Evolutionary conservation across 2,888 invertebrate species (phyloP).

Genomic region (Tenthredo livida): DNA sequence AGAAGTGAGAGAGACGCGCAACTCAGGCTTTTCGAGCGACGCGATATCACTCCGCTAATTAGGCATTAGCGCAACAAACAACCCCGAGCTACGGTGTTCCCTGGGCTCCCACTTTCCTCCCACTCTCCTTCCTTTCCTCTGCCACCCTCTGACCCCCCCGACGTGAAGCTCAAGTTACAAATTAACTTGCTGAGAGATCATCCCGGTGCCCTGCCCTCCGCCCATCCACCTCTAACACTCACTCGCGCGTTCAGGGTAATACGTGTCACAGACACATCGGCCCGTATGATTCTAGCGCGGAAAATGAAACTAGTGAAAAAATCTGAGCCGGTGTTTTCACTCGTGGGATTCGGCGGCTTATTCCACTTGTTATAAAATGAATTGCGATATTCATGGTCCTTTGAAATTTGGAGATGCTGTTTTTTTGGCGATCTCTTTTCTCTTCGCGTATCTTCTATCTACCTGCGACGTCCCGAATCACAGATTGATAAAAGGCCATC

Average conservation of each 20-base stretch:
- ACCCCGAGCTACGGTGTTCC: slow-evolving; percentile 63
- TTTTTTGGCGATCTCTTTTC: background rate
- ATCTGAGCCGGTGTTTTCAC: background rate
- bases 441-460: background rate
- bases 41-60: slow-evolving; percentile 76
- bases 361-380: background rate
- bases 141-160: slow-evolving; percentile 38
- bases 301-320: background rate
- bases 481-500: background rate
- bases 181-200: slow-evolving; percentile 75
- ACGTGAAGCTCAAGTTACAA: slow-evolving; percentile 75
- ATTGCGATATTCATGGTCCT: background rate
- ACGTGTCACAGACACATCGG: slow-evolving; percentile 23
- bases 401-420: background rate
- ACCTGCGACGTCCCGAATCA: background rate
- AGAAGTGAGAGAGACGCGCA: slow-evolving; percentile 58
- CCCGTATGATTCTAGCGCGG: background rate
- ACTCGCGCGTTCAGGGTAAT: slow-evolving; percentile 51
- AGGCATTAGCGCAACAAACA: slow-evolving; percentile 77
- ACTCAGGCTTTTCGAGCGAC: slow-evolving; percentile 61
- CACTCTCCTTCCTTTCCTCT: slow-evolving; percentile 53
- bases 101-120: slow-evolving; percentile 25
- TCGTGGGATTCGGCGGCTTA: background rate
- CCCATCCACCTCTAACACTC: slow-evolving; percentile 55
- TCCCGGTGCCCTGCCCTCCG: slow-evolving; percentile 66